Conservation (phyloP, 2,113 vertebrate genomes). For the Pyxicephalus adspersus region DNA sequence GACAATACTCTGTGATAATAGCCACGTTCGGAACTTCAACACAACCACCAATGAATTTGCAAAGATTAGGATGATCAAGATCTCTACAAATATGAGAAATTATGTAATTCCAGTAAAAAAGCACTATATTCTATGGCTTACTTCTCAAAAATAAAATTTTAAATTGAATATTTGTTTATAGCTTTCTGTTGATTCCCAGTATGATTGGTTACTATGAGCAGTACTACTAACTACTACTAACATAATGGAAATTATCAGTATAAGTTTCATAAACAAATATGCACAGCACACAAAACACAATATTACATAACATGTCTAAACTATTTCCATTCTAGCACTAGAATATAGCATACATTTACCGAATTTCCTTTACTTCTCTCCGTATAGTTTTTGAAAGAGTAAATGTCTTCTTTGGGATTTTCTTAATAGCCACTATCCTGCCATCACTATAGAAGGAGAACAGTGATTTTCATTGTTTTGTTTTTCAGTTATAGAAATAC, state of each 20-base stretch:
- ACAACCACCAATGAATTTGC: slow-evolving; percentile 84
- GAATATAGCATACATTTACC: slow-evolving; percentile 64
- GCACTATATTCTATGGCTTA: too few species aligned
- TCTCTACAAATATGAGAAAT: slow-evolving; percentile 73
- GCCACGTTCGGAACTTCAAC: slow-evolving; percentile 79
- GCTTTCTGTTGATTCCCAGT: too few species aligned
- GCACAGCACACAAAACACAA: not conserved
- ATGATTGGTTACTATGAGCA: too few species aligned
- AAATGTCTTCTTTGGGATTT: slow-evolving; percentile 78
- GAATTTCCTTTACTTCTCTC: slow-evolving; percentile 84
- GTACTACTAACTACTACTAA: too few species aligned
- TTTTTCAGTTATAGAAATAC: not conserved
- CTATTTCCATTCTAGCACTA: slow-evolving; percentile 1
- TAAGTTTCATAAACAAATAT: too few species aligned
- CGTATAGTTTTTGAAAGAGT: slow-evolving; percentile 78
- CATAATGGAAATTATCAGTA: too few species aligned
- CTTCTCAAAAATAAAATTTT: too few species aligned
- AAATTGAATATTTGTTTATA: too few species aligned
- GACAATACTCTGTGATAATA: slow-evolving; percentile 85
- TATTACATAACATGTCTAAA: not conserved
- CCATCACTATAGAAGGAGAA: slow-evolving; percentile 73
- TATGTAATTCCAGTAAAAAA: not conserved
- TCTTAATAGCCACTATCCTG: slow-evolving; percentile 83
- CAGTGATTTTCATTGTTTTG: not conserved
- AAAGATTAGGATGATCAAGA: slow-evolving; percentile 85